Percentiles rank a stretch among this genome's conserved stretches.
Evolutionary conservation across 2,888 invertebrate genomes (phyloP).

Genomic region (Heteromurus nitidus): DNA sequence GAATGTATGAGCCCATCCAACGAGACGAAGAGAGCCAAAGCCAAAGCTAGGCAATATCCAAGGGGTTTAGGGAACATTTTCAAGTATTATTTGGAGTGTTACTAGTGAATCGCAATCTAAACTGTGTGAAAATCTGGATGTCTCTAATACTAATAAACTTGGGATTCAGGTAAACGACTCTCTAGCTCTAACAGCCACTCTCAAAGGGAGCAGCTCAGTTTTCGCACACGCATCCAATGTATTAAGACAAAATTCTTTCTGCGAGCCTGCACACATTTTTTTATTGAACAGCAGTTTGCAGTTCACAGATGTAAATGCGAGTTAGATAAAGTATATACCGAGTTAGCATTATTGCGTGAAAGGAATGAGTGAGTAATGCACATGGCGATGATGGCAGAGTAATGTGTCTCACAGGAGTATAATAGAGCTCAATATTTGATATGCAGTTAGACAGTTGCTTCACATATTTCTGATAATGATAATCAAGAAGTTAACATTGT

Average conservation of each 20-base stretch:
- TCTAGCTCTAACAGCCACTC: conserved; percentile 41
- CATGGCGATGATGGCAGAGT: conserved; percentile 1
- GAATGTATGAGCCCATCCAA: conserved; percentile 13
- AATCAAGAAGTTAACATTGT: conserved; percentile 48
- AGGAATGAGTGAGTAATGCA: conserved; percentile 17
- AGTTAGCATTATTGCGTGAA: conserved; percentile 10
- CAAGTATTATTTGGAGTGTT: conserved; percentile 27
- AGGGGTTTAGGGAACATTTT: conserved; percentile 22
- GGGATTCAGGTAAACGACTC: conserved; percentile 56
- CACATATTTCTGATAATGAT: conserved; percentile 51
- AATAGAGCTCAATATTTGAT: conserved; percentile 40
- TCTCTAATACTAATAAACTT: conserved; percentile 50
- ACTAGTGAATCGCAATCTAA: conserved; percentile 43
- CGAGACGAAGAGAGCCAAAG: background rate
- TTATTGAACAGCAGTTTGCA: background rate
- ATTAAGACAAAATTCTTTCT: conserved; percentile 18
- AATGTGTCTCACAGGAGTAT: background rate
- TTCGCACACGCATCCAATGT: conserved; percentile 44
- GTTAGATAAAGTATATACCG: background rate
- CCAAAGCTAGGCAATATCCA: background rate
- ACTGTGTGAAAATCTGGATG: conserved; percentile 34
- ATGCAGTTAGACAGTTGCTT: conserved; percentile 36
- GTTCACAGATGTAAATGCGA: conserved; percentile 14
- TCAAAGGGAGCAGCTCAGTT: conserved; percentile 50
- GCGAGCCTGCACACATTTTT: conserved; percentile 13